These are phyloP conservation scores for Brachirus orientalis DNA, from an alignment of 2,113 vertebrate genomes.

Conservation along the genomic window DNA sequence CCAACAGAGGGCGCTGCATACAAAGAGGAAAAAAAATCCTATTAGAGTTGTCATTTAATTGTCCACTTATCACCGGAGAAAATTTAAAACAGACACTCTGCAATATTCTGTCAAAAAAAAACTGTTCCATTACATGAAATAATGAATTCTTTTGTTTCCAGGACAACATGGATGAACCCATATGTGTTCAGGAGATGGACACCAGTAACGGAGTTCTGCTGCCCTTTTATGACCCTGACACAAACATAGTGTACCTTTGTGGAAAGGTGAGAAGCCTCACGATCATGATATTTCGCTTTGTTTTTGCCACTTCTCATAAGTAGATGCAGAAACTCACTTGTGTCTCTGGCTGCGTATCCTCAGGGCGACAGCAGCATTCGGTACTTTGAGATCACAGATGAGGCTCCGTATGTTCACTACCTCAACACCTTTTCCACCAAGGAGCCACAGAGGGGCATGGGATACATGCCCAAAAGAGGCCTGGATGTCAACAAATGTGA, in stretches of 20 bases:
- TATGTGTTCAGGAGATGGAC: slow-evolving; percentile 97
- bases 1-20: slow-evolving; percentile 49
- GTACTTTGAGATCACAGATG: slow-evolving; percentile 98
- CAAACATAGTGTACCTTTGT: slow-evolving; percentile 94
- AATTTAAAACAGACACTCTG: too few relatives aligned
- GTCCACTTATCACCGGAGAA: too few relatives aligned
- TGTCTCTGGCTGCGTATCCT: slow-evolving; percentile 22
- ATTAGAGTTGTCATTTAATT: too few relatives aligned
- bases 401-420: slow-evolving; percentile 97
- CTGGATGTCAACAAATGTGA: slow-evolving; percentile 99
- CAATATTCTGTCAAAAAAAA: too few relatives aligned
- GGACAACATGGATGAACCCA: slow-evolving; percentile 96
- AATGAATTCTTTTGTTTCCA: slow-evolving; percentile 60
- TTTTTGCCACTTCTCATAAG: not conserved
- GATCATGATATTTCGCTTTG: not conserved
- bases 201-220: slow-evolving; percentile 95
- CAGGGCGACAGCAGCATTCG: slow-evolving; percentile 99
- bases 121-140: not conserved
- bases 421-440: slow-evolving; percentile 99
- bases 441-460: slow-evolving; percentile 98
- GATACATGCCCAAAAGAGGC: slow-evolving; percentile 97
- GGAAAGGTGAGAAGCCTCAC: slow-evolving; percentile 86
- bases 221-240: slow-evolving; percentile 96
- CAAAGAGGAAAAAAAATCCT: slow-evolving; percentile 1
- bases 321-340: not conserved